phyloP scores from a whole-genome alignment of 2,797 vertebrate genomes.

The Pipistrellus pipistrellus region DNA sequence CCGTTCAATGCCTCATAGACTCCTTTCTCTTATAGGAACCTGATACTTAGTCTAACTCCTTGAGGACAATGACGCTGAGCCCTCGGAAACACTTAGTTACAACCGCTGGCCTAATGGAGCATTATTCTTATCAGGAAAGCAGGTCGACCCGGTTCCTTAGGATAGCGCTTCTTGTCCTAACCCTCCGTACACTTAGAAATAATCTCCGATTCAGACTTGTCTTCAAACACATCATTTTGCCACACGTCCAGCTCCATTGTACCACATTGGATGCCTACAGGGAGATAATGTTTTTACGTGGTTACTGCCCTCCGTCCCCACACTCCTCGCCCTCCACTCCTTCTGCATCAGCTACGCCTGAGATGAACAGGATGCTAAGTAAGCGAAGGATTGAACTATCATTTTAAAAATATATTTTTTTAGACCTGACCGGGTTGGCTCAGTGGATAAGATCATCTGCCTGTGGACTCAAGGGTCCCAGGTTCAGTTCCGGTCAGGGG shows the following conservation, averaged over 20 bases:
- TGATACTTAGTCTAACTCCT: slow-evolving; percentile 40
- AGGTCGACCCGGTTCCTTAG: slow-evolving; percentile 37
- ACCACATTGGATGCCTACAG: neutral
- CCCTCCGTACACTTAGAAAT: slow-evolving; percentile 68
- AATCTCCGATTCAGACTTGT: slow-evolving; percentile 53
- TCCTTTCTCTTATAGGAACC: neutral
- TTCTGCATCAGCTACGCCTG: neutral
- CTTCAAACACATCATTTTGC: slow-evolving; percentile 53
- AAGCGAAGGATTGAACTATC: neutral
- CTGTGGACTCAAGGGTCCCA: no score
- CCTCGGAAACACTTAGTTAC: slow-evolving; percentile 65
- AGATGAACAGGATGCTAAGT: neutral
- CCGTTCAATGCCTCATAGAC: neutral
- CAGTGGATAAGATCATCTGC: no score
- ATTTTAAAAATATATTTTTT: no score
- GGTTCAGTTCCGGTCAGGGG: no score
- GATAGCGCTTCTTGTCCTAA: slow-evolving; percentile 37
- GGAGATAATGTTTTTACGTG: neutral
- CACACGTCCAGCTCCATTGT: neutral
- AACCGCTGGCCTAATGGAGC: slow-evolving; percentile 63
- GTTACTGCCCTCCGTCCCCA: neutral
- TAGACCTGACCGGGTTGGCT: no score
- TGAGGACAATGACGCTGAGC: slow-evolving; percentile 39
- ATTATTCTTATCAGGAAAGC: slow-evolving; percentile 65
- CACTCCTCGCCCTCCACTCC: no score